Evolutionary conservation across 2,113 vertebrate genomes (phyloP), one percentile per base, ranked within the genome.

Genomic region (Sinocyclocheilus anophthalmus): DNA sequence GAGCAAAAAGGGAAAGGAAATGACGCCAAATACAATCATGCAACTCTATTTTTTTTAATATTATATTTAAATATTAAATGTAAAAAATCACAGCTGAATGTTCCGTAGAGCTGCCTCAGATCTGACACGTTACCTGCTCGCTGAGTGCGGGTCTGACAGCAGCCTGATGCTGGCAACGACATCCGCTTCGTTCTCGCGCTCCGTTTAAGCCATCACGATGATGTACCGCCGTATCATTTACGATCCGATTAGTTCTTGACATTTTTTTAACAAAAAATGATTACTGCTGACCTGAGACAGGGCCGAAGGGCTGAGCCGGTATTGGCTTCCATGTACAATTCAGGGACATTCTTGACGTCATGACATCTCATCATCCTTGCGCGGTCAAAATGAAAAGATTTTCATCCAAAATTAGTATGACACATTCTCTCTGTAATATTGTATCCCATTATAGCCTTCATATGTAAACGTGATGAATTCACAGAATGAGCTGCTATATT

Each of bases 191-290:
- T 76, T 14, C 81, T 1, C 78, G 84, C 4, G 77, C 48, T 42
- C 90, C 90, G 7, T 84, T 86, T 5, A 79, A 76, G 1, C 85
- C 90, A 22, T 90, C 89, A 48, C 84, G 88, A 13, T 86, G 85
- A 9, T 50, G 86, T 9, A n/a, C 39, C 42, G 67, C 26, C 22
- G 81, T 45, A 30, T 70, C 89, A 12, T 69, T 87, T 4, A 63
- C 76, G 11, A 73, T 84, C 13, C 75, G 87, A 26, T 81, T 48
- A 6, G 37, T 79, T 24, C 90, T 55, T 1, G 93, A 92, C 94
- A 95, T 94, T 48, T 48, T 8, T 18, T 22, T 1, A 55, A 72
- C 4, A 42, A 1, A 14, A 53, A 76, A 55, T 5, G n/a, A 24
- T 22, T 39, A 22, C 22, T 57, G 4, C 33, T 33, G 57, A 59